Conservation (phyloP, 2,113 vertebrate genomes). For the Riparia riparia region DNA sequence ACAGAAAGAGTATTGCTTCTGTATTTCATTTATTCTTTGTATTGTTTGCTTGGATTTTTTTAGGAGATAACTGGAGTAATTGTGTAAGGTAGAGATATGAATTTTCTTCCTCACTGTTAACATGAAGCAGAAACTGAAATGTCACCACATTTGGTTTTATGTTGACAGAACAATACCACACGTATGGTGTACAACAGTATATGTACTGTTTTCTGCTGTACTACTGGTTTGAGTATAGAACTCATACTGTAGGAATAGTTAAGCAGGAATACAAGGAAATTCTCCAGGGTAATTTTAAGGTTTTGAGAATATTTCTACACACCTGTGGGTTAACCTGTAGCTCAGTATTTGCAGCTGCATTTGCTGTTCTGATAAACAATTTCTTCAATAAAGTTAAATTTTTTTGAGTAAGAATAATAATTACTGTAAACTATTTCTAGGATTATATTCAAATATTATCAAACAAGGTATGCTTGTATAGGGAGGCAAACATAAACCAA, state of each 20-base stretch:
- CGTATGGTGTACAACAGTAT: neutral
- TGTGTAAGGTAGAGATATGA: neutral
- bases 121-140: neutral
- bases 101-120: neutral
- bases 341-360: neutral
- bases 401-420: neutral
- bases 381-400: neutral
- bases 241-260: neutral
- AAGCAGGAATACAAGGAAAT: neutral
- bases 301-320: neutral
- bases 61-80: neutral
- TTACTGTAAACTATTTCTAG: neutral
- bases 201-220: neutral
- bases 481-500: neutral
- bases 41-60: neutral
- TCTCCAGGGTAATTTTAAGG: neutral
- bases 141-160: neutral
- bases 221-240: neutral
- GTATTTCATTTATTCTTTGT: neutral
- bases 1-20: neutral
- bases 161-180: neutral
- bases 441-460: neutral
- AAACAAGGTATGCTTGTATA: neutral
- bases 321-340: neutral
- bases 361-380: neutral